Conservation (phyloP, 2,113 vertebrate genomes). For the Thomomys bottae region DNA sequence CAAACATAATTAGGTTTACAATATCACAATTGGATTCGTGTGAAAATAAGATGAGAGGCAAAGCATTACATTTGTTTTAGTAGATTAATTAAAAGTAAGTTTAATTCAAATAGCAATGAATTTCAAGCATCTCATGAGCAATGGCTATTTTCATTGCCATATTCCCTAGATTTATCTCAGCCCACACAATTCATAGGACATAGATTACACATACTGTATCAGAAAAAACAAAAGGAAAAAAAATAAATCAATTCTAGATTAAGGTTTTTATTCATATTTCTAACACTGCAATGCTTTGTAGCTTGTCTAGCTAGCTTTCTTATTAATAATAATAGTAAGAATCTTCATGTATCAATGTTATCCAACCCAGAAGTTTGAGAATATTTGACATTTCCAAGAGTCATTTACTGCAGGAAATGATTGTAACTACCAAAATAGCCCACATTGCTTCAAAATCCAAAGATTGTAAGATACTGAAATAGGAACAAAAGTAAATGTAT, state of each 20-base stretch:
- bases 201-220: neutral
- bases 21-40: neutral
- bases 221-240: neutral
- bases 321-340: neutral
- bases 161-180: neutral
- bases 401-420: neutral
- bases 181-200: neutral
- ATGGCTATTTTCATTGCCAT: neutral
- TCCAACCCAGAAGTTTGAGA: neutral
- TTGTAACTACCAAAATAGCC: neutral
- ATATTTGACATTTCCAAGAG: neutral
- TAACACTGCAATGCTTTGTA: neutral
- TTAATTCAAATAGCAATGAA: neutral
- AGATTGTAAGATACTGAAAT: neutral
- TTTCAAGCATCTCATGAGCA: neutral
- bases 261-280: no score
- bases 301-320: neutral
- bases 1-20: neutral
- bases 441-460: neutral
- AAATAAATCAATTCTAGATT: neutral
- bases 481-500: neutral
- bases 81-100: conserved; percentile 6
- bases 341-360: neutral
- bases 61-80: neutral
- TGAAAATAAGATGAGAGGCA: neutral